phyloP scores from a whole-genome alignment of 1,140 invertebrate species.

The Megathymus violae region DNA sequence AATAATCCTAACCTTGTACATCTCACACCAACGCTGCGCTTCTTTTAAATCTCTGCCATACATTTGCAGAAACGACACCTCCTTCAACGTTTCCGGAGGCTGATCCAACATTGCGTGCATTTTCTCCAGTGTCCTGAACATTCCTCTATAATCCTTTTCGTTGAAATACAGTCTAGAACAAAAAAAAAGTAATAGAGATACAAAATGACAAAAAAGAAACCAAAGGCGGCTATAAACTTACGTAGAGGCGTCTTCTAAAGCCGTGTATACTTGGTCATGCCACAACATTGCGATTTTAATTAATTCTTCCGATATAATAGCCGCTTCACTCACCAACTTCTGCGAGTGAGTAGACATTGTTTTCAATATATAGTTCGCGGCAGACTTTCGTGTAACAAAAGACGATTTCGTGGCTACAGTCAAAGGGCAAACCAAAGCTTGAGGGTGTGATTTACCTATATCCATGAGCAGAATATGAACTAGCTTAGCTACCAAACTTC shows the following conservation, averaged over 20 bases:
- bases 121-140: slow-evolving; percentile 98
- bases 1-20: slow-evolving; percentile 88
- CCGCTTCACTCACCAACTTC: slow-evolving; percentile 95
- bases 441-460: slow-evolving; percentile 95
- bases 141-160: slow-evolving; percentile 96
- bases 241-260: slow-evolving; percentile 96
- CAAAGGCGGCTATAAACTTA: slow-evolving; percentile 38
- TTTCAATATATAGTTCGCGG: slow-evolving; percentile 97
- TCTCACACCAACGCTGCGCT: slow-evolving; percentile 96
- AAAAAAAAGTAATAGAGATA: slow-evolving; percentile 11
- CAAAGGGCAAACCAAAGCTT: slow-evolving; percentile 98
- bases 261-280: slow-evolving; percentile 99
- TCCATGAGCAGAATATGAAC: slow-evolving; percentile 97
- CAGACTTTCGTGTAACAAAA: slow-evolving; percentile 91
- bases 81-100: slow-evolving; percentile 97
- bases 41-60: slow-evolving; percentile 97
- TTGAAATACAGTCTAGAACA: slow-evolving; percentile 95
- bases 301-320: slow-evolving; percentile 97
- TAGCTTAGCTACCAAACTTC: slow-evolving; percentile 93
- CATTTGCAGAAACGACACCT: slow-evolving; percentile 98
- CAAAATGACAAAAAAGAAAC: no score
- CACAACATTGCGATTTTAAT: slow-evolving; percentile 99
- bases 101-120: slow-evolving; percentile 96
- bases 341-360: slow-evolving; percentile 97
- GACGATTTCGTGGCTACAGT: slow-evolving; percentile 99